Evolutionary conservation across 2,113 vertebrate genomes (phyloP).

Genomic region (Gavialis gangeticus): DNA sequence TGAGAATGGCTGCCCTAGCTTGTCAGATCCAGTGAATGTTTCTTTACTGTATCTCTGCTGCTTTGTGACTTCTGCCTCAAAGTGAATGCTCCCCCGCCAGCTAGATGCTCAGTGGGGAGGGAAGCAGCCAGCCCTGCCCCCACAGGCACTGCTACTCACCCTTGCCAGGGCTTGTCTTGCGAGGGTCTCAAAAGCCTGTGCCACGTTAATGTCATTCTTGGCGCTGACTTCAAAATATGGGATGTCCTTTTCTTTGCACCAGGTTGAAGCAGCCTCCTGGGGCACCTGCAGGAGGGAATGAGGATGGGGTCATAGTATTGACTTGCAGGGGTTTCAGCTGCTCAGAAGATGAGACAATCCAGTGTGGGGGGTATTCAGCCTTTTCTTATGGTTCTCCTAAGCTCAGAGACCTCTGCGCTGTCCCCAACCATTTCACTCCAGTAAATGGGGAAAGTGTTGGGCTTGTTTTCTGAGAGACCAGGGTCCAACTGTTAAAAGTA

Average conservation of each 20-base stretch:
- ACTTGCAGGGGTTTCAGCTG: accelerated
- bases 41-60: too few species aligned
- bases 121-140: too few species aligned
- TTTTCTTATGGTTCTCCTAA: neutral
- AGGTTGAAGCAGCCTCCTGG: slow-evolving; percentile 70
- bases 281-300: slow-evolving; percentile 68
- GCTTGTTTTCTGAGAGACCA: neutral
- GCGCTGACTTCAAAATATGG: slow-evolving; percentile 86
- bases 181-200: slow-evolving; percentile 82
- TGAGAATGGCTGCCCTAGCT: too few species aligned
- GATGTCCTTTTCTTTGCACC: slow-evolving; percentile 84
- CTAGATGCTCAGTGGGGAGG: too few species aligned
- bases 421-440: neutral
- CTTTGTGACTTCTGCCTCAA: too few species aligned
- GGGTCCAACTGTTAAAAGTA: neutral
- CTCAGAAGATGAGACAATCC: neutral
- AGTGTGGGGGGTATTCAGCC: neutral
- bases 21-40: too few species aligned
- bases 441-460: neutral
- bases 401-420: neutral
- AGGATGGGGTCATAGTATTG: neutral
- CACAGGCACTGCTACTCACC: slow-evolving; percentile 62
- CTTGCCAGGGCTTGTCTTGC: slow-evolving; percentile 76
- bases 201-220: slow-evolving; percentile 83
- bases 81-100: too few species aligned